Percentiles rank a stretch among this genome's conserved stretches.
phyloP scores from a whole-genome alignment of 2,113 vertebrate genomes.

The Podiceps cristatus region DNA sequence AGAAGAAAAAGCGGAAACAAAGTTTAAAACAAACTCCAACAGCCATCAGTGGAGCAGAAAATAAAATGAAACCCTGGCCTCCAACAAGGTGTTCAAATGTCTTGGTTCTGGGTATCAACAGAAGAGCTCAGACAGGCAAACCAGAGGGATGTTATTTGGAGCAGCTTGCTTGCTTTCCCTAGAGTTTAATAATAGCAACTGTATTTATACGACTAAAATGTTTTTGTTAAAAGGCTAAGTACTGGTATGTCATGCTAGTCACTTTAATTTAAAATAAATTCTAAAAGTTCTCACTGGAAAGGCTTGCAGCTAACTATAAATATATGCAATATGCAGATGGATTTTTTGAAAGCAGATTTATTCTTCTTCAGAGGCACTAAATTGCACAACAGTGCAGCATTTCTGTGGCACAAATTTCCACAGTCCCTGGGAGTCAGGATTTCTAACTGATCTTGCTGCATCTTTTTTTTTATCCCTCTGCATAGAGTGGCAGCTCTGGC shows the following conservation, averaged over 20 bases:
- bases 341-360: conserved; percentile 42
- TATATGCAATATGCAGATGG: conserved; percentile 48
- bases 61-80: not conserved
- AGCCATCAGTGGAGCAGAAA: not conserved
- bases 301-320: conserved; percentile 68
- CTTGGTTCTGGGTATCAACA: not conserved
- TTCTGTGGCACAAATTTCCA: conserved; percentile 16
- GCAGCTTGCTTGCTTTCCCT: conserved; percentile 52
- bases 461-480: not conserved
- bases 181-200: conserved; percentile 70
- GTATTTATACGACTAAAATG: conserved; percentile 62
- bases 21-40: not conserved
- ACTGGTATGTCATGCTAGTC: conserved; percentile 64
- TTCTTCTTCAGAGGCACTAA: conserved; percentile 32
- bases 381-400: not conserved
- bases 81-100: not conserved
- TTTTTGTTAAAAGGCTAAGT: conserved; percentile 70
- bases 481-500: not conserved
- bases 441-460: not conserved
- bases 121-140: not conserved
- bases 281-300: conserved; percentile 67
- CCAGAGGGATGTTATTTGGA: conserved; percentile 12
- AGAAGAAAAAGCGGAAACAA: not conserved
- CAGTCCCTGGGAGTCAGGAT: not conserved
- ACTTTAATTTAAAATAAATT: conserved; percentile 69